These are phyloP conservation scores for Brienomyrus longianalis DNA, from an alignment of 2,113 vertebrate species.

Conservation along the genomic window DNA sequence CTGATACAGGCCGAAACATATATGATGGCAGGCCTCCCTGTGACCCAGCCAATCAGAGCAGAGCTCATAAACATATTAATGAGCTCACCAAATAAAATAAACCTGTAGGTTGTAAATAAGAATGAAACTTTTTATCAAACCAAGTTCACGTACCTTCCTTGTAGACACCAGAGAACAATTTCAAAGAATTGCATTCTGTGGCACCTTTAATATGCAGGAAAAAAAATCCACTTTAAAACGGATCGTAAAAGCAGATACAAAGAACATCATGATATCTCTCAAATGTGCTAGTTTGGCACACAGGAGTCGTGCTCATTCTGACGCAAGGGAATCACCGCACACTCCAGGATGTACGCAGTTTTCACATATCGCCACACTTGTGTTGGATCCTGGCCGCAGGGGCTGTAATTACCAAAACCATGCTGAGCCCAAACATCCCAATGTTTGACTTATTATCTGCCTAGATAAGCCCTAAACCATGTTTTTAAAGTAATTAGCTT, in stretches of 20 bases:
- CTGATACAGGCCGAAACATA: too few relatives aligned
- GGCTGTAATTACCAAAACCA: conserved; percentile 48
- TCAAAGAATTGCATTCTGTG: not conserved
- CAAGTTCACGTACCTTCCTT: not conserved
- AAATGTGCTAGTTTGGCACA: not conserved
- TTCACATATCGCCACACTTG: not conserved
- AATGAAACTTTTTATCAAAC: not conserved
- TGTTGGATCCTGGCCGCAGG: conserved; percentile 26
- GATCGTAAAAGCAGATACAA: not conserved
- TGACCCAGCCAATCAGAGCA: not conserved
- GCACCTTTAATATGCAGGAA: not conserved
- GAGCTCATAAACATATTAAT: not conserved
- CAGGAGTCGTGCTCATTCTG: not conserved
- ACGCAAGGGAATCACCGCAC: not conserved
- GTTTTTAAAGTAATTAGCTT: conserved; percentile 54
- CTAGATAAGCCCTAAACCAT: conserved; percentile 42
- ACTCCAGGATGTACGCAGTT: not conserved
- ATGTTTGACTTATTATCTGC: conserved; percentile 52
- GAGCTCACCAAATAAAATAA: not conserved
- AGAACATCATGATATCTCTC: not conserved
- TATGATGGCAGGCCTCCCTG: not conserved
- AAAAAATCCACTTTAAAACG: not conserved
- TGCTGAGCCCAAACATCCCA: conserved; percentile 33
- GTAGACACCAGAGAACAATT: not conserved
- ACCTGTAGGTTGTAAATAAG: not conserved